phyloP scores from a whole-genome alignment of 2,888 invertebrate genomes.

The Ophion ellenae region DNA sequence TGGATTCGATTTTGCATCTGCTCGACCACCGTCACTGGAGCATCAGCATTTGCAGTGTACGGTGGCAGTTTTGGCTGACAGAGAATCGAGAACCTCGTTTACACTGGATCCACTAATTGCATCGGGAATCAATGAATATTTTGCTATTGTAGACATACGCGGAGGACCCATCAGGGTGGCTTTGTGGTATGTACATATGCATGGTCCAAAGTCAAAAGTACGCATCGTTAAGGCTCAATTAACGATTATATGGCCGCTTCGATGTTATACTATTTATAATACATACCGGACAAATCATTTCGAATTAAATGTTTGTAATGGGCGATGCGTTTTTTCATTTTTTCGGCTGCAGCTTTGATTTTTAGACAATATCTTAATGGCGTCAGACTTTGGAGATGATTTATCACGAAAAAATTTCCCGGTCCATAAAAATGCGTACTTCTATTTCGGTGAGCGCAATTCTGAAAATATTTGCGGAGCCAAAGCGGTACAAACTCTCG shows the following conservation, averaged over 20 bases:
- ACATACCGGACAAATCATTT: background rate
- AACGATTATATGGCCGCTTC: background rate
- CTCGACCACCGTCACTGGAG: slow-evolving; percentile 29
- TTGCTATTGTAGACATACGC: slow-evolving; percentile 61
- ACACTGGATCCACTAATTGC: slow-evolving; percentile 75
- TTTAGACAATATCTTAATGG: background rate
- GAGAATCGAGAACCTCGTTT: slow-evolving; percentile 71
- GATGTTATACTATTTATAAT: background rate
- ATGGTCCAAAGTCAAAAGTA: slow-evolving; percentile 1
- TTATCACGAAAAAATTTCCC: background rate
- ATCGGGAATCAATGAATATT: slow-evolving; percentile 79
- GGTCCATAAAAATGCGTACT: background rate
- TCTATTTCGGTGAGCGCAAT: background rate
- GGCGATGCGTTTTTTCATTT: background rate
- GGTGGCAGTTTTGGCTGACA: slow-evolving; percentile 22
- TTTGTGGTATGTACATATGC: slow-evolving; percentile 8
- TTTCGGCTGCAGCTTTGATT: background rate
- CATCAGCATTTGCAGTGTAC: slow-evolving; percentile 24
- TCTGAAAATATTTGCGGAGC: too few relatives aligned
- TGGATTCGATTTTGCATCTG: slow-evolving; percentile 27
- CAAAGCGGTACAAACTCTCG: too few relatives aligned
- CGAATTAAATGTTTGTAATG: background rate
- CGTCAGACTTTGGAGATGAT: background rate
- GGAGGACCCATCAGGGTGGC: background rate
- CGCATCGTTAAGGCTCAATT: background rate